Evolutionary conservation across 2,113 vertebrate species (phyloP).

Genomic region (Oriolus oriolus): DNA sequence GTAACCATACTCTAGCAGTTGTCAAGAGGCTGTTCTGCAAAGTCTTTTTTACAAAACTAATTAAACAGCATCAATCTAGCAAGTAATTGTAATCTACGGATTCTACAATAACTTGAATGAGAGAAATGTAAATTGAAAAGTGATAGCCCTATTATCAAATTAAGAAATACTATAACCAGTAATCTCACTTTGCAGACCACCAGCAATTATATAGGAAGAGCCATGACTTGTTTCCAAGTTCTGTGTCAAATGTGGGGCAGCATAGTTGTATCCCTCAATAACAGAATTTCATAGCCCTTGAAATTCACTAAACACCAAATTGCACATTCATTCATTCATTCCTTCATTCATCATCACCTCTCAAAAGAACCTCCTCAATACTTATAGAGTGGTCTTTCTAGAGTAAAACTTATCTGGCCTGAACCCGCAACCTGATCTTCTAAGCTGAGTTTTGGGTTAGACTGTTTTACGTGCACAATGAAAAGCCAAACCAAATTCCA

Average conservation of each 20-base stretch:
- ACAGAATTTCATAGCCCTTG: background rate
- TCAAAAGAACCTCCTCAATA: background rate
- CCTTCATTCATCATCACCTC: background rate
- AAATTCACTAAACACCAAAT: background rate
- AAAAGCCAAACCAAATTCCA: background rate
- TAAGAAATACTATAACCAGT: background rate
- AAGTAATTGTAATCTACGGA: background rate
- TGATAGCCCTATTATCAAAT: background rate
- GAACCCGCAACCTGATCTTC: background rate
- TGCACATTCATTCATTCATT: background rate
- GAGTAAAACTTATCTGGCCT: background rate
- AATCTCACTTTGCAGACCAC: background rate
- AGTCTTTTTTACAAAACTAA: background rate
- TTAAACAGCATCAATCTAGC: background rate
- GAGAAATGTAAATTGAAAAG: background rate
- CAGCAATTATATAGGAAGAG: background rate
- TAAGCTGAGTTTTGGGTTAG: background rate
- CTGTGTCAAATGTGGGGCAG: background rate
- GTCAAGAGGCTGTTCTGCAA: background rate
- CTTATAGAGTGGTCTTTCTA: background rate
- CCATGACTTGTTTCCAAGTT: background rate
- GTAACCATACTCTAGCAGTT: background rate
- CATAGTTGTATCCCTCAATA: background rate
- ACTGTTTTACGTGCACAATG: background rate
- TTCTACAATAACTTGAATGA: background rate